phyloP scores from a whole-genome alignment of 2,113 vertebrate genomes.

The Cairina moschata region DNA sequence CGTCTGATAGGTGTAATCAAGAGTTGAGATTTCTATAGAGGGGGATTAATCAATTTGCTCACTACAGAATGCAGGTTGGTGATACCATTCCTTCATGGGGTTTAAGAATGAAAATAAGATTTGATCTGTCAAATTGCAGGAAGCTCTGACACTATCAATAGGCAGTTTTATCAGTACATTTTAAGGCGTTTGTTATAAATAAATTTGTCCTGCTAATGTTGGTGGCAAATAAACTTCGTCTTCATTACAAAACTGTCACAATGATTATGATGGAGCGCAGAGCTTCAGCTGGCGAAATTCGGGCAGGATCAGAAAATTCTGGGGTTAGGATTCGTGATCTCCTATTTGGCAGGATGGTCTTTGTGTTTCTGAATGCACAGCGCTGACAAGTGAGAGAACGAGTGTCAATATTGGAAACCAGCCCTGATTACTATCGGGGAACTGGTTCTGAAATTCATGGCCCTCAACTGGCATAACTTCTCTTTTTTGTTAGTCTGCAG shows the following conservation, averaged over 20 bases:
- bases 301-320: slow-evolving; percentile 7
- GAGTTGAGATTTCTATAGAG: slow-evolving; percentile 93
- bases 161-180: slow-evolving; percentile 76
- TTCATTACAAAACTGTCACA: slow-evolving; percentile 60
- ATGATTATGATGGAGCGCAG: slow-evolving; percentile 56
- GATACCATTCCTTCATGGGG: slow-evolving; percentile 79
- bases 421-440: not conserved
- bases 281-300: slow-evolving; percentile 49
- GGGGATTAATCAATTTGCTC: slow-evolving; percentile 96
- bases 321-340: not conserved
- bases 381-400: not conserved
- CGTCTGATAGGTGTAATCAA: slow-evolving; percentile 93
- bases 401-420: not conserved
- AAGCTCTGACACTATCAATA: slow-evolving; percentile 74
- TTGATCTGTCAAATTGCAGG: slow-evolving; percentile 94
- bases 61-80: slow-evolving; percentile 84
- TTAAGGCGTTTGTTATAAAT: slow-evolving; percentile 78
- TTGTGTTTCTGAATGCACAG: not conserved
- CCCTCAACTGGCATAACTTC: not conserved
- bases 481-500: not conserved
- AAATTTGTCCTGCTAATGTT: slow-evolving; percentile 79
- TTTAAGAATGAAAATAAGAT: slow-evolving; percentile 85
- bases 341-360: not conserved
- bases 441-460: not conserved
- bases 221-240: slow-evolving; percentile 70